Conservation (phyloP, 2,888 invertebrate genomes). For the Diachrysia chrysitis region DNA sequence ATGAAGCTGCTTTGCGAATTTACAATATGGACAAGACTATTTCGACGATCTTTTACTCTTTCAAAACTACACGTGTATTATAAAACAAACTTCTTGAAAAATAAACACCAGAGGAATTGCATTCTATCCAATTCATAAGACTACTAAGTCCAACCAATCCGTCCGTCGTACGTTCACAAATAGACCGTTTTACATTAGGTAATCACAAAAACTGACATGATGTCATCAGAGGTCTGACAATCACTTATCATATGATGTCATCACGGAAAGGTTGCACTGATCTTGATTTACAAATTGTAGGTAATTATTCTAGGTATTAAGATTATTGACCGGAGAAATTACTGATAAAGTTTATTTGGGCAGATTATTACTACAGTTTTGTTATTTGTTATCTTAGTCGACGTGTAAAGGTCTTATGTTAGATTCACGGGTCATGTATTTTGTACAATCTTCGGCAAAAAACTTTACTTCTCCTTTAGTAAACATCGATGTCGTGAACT, state of each 20-base stretch:
- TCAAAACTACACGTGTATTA: too few relatives aligned
- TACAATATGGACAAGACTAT: too few relatives aligned
- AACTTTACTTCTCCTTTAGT: neutral
- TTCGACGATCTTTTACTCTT: too few relatives aligned
- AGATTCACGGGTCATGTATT: neutral
- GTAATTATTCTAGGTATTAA: slow-evolving; percentile 21
- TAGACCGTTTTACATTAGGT: slow-evolving; percentile 44
- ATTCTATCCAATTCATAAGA: neutral
- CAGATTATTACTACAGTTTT: neutral
- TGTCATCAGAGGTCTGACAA: slow-evolving; percentile 49
- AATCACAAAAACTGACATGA: slow-evolving; percentile 53
- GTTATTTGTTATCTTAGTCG: neutral
- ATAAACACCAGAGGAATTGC: neutral
- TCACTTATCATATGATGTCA: slow-evolving; percentile 58
- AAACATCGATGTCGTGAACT: neutral
- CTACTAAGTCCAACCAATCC: neutral
- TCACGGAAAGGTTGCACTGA: slow-evolving; percentile 52
- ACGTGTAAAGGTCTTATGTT: neutral
- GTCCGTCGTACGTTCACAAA: slow-evolving; percentile 35
- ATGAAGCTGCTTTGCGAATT: neutral
- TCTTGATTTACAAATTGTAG: slow-evolving; percentile 38
- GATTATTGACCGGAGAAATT: slow-evolving; percentile 50
- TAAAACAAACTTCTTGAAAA: neutral
- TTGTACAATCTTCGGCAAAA: neutral
- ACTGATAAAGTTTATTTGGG: slow-evolving; percentile 29